phyloP scores from a whole-genome alignment of 2,888 invertebrate genomes.

The Drosophila niveifrons region DNA sequence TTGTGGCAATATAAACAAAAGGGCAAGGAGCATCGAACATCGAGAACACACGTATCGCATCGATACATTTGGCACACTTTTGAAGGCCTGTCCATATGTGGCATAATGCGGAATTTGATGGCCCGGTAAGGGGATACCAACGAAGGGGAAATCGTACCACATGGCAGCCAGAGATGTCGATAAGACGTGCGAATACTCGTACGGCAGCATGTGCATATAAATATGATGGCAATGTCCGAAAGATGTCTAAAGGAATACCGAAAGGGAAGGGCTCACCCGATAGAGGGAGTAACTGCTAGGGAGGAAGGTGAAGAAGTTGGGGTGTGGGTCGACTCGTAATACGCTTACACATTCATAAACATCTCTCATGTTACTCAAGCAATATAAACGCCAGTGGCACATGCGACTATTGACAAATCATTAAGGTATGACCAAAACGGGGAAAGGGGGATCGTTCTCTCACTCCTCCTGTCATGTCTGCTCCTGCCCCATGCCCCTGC shows the following conservation, averaged over 20 bases:
- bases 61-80: constrained; percentile 61
- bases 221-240: constrained; percentile 51
- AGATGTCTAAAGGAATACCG: background rate
- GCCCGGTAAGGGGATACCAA: background rate
- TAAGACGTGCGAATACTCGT: constrained; percentile 46
- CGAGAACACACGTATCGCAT: constrained; percentile 40
- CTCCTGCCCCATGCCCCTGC: background rate
- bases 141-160: constrained; percentile 32
- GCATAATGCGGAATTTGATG: constrained; percentile 29
- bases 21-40: constrained; percentile 15
- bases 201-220: constrained; percentile 40
- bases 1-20: constrained; percentile 46
- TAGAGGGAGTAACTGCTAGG: background rate
- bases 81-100: constrained; percentile 41
- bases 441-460: constrained; percentile 2
- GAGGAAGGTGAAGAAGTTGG: background rate
- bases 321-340: constrained; percentile 27
- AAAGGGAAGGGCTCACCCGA: background rate
- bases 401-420: constrained; percentile 68
- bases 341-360: constrained; percentile 63
- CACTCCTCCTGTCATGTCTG: background rate
- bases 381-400: constrained; percentile 55
- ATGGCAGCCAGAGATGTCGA: constrained; percentile 54
- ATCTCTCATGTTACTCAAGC: constrained; percentile 40
- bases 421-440: constrained; percentile 46